Conservation (phyloP, 1,140 invertebrate species). For the Drosophila nigrodunni region DNA sequence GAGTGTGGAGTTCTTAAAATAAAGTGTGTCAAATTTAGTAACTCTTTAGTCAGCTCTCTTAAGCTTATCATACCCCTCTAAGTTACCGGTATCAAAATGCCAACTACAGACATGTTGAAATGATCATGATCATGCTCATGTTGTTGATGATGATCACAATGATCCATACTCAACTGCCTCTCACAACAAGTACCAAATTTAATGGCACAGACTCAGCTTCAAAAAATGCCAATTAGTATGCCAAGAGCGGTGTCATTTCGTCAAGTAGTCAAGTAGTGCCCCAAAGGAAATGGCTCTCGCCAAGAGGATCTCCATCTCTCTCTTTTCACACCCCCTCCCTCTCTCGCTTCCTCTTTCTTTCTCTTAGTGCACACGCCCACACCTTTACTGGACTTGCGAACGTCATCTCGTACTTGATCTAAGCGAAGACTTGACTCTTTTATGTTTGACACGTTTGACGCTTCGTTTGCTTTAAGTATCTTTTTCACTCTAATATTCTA, state of each 20-base stretch:
- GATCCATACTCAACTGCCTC: slow-evolving; percentile 13
- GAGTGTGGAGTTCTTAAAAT: too few species aligned
- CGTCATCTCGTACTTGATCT: slow-evolving; percentile 22
- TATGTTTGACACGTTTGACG: slow-evolving; percentile 70
- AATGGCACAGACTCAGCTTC: slow-evolving; percentile 59
- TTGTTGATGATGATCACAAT: slow-evolving; percentile 9
- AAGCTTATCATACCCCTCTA: too few species aligned
- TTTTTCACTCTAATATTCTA: slow-evolving; percentile 21
- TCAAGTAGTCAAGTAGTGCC: slow-evolving; percentile 15
- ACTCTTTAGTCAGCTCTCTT: too few species aligned
- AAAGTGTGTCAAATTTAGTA: too few species aligned
- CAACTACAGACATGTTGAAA: slow-evolving; percentile 39
- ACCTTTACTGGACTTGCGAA: slow-evolving; percentile 5
- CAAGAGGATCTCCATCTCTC: slow-evolving; percentile 35
- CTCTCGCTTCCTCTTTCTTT: neutral
- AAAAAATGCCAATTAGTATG: slow-evolving; percentile 57
- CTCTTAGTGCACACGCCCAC: slow-evolving; percentile 27
- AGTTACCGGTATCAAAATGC: slow-evolving; percentile 64
- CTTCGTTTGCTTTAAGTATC: slow-evolving; percentile 37
- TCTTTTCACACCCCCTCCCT: neutral
- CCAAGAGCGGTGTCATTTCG: slow-evolving; percentile 28
- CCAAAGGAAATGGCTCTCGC: slow-evolving; percentile 47
- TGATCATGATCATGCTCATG: slow-evolving; percentile 18
- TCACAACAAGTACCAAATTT: slow-evolving; percentile 66
- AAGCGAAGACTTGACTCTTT: slow-evolving; percentile 34